Conservation (phyloP, 53 echinoderm and acorn worm species). For the Glandiceps talaboti region DNA sequence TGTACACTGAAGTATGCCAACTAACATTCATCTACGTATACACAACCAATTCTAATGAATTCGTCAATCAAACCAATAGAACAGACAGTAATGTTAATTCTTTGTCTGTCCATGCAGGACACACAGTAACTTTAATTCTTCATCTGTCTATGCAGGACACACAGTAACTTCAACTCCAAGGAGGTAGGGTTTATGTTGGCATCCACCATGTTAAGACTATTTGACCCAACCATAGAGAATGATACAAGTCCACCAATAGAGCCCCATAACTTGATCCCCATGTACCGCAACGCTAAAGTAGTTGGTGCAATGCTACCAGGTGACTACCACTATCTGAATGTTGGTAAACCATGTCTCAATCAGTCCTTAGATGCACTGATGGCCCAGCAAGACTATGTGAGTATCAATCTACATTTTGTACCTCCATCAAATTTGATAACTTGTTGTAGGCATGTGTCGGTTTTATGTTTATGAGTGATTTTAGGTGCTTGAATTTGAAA, state of each 20-base stretch:
- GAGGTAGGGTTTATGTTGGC: slow-evolving; percentile 79
- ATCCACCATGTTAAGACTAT: slow-evolving; percentile 79
- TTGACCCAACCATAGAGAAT: slow-evolving; percentile 93
- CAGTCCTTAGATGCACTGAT: slow-evolving; percentile 63
- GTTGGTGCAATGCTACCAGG: slow-evolving; percentile 73
- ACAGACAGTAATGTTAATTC: too few species aligned
- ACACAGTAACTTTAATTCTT: too few species aligned
- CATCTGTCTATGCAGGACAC: slow-evolving; percentile 55
- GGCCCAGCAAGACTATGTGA: slow-evolving; percentile 89
- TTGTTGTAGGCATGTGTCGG: too few species aligned
- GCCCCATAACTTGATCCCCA: slow-evolving; percentile 58
- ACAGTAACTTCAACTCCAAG: slow-evolving; percentile 87
- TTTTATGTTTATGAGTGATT: too few species aligned
- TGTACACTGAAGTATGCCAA: too few species aligned
- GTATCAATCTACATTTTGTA: too few species aligned
- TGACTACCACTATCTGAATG: slow-evolving; percentile 70
- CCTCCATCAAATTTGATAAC: too few species aligned
- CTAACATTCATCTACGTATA: too few species aligned
- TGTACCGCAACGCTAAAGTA: slow-evolving; percentile 65
- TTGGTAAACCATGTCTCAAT: slow-evolving; percentile 68
- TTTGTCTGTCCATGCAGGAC: too few species aligned
- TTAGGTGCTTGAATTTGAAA: too few species aligned
- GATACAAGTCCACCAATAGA: slow-evolving; percentile 64
- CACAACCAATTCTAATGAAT: too few species aligned
- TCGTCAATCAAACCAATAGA: too few species aligned